These are phyloP conservation scores for Benthosema pterotum DNA, from an alignment of 2,797 vertebrate species.

Conservation along the genomic window DNA sequence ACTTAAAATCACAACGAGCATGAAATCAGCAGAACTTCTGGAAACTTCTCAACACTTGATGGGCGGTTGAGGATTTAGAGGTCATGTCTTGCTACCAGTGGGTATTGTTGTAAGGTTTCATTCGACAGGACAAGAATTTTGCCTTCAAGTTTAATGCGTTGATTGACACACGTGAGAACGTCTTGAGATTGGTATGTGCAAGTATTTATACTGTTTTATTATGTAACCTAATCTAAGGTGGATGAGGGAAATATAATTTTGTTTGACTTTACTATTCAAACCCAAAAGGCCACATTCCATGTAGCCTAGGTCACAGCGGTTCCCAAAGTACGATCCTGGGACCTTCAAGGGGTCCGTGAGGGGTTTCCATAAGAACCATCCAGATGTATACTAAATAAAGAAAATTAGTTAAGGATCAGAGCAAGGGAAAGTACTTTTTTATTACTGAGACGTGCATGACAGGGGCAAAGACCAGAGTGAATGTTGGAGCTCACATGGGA, in stretches of 20 bases:
- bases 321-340: too few species aligned
- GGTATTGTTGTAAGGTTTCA: not conserved
- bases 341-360: too few species aligned
- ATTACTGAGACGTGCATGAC: constrained; percentile 19
- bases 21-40: constrained; percentile 5
- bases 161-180: not conserved
- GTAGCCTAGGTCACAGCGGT: too few species aligned
- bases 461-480: constrained; percentile 21
- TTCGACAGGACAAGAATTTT: not conserved
- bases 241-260: not conserved
- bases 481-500: constrained; percentile 20
- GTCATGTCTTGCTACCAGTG: constrained; percentile 19
- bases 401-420: not conserved
- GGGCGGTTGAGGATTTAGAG: constrained; percentile 9
- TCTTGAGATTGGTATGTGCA: not conserved
- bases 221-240: not conserved
- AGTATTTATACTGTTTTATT: not conserved
- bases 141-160: not conserved
- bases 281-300: too few species aligned
- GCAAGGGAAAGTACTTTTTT: not conserved
- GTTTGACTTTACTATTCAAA: not conserved
- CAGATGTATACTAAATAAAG: not conserved
- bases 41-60: constrained; percentile 16
- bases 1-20: constrained; percentile 14
- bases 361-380: too few species aligned